A percentile compares a stretch with the other conserved stretches of the same genome.
Evolutionary conservation across 2,113 vertebrate genomes (phyloP).

Genomic region (Eolophus roseicapilla): DNA sequence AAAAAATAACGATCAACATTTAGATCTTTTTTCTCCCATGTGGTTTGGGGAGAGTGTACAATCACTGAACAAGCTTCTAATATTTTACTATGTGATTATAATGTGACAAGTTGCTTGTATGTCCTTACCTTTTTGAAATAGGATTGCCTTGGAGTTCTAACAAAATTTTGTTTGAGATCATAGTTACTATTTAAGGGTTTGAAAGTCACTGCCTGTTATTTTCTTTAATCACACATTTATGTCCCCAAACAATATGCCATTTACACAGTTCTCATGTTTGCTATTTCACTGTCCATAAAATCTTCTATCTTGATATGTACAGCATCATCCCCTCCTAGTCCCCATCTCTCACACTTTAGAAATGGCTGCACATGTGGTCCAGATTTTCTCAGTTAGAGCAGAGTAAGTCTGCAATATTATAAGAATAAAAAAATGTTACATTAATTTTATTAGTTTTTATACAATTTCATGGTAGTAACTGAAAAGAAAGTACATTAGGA

Average conservation of each 20-base stretch:
- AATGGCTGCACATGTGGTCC: not conserved
- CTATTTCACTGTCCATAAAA: not conserved
- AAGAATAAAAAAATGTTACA: not conserved
- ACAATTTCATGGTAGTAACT: not conserved
- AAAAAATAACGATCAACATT: not conserved
- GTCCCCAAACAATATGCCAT: not conserved
- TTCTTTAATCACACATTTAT: not conserved
- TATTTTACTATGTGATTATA: not conserved
- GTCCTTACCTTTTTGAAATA: not conserved
- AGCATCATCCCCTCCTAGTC: too few species aligned
- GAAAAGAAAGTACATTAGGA: not conserved
- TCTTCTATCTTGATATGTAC: not conserved
- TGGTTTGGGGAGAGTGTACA: not conserved
- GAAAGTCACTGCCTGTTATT: not conserved
- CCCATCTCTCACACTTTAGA: not conserved
- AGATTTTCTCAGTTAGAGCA: not conserved
- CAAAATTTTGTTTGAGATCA: not conserved
- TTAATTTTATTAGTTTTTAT: not conserved
- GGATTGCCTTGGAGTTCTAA: not conserved
- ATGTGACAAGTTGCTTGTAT: not conserved
- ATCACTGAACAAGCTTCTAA: not conserved
- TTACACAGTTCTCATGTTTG: not conserved
- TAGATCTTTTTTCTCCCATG: not conserved
- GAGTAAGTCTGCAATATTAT: not conserved
- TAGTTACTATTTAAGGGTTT: not conserved